Conservation (phyloP, 1,140 invertebrate species). For the Papilio xuthus region DNA sequence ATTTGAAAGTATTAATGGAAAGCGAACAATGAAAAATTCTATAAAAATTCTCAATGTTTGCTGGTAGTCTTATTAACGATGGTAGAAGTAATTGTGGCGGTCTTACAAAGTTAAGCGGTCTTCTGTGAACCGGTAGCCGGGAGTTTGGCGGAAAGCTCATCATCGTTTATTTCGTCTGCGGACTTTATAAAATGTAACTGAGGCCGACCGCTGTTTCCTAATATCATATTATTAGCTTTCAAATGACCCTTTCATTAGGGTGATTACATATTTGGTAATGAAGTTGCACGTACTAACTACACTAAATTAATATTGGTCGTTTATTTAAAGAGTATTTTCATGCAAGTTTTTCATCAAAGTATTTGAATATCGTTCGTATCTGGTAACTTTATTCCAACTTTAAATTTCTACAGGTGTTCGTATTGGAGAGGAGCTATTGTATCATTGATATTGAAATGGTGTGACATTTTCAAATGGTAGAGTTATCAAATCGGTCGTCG, state of each 20-base stretch:
- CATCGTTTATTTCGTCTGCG: slow-evolving; percentile 79
- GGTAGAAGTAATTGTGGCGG: slow-evolving; percentile 76
- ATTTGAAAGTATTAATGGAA: slow-evolving; percentile 55
- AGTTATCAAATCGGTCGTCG: slow-evolving; percentile 51
- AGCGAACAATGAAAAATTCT: slow-evolving; percentile 55
- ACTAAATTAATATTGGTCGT: not conserved
- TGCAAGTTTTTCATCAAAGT: not conserved
- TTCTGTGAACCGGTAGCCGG: slow-evolving; percentile 61
- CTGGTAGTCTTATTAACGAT: slow-evolving; percentile 71
- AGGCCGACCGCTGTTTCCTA: slow-evolving; percentile 47
- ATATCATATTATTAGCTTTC: slow-evolving; percentile 46
- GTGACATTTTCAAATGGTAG: slow-evolving; percentile 31
- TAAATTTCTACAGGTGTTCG: slow-evolving; percentile 5
- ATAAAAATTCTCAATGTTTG: slow-evolving; percentile 65
- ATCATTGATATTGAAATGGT: slow-evolving; percentile 36
- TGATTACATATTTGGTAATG: slow-evolving; percentile 7
- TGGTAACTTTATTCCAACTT: slow-evolving; percentile 24
- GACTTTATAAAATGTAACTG: slow-evolving; percentile 73
- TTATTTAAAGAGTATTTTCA: not conserved
- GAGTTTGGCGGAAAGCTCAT: slow-evolving; percentile 60
- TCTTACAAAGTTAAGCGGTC: slow-evolving; percentile 76
- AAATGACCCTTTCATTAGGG: slow-evolving; percentile 26
- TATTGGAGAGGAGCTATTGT: slow-evolving; percentile 5
- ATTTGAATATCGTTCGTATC: not conserved
- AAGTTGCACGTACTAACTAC: not conserved